Percentiles rank a stretch among this genome's conserved stretches.
Conservation (phyloP, 2,797 vertebrate species). For the Enteromius viviparus region DNA sequence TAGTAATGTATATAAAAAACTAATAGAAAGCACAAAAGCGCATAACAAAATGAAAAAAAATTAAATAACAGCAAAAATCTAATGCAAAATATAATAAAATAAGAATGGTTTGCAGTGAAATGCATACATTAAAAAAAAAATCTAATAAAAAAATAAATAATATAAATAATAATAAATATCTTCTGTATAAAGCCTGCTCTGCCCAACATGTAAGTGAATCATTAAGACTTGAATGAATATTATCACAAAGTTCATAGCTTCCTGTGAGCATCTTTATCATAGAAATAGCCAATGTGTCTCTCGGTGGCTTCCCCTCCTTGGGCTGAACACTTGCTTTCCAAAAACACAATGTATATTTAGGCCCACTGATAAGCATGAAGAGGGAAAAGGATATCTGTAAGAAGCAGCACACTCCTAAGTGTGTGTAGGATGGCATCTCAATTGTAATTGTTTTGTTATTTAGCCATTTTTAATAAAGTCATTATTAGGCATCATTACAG, state of each 20-base stretch:
- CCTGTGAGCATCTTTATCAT: slow-evolving; percentile 61
- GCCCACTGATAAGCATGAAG: slow-evolving; percentile 74
- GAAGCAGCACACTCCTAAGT: slow-evolving; percentile 62
- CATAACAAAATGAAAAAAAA: background rate
- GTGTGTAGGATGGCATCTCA: slow-evolving; percentile 72
- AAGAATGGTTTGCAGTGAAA: background rate
- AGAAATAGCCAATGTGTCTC: slow-evolving; percentile 62
- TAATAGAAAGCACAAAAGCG: background rate
- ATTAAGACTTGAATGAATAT: slow-evolving; percentile 19
- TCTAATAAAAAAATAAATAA: no score
- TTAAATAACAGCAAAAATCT: background rate
- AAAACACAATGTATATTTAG: slow-evolving; percentile 67
- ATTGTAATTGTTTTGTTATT: slow-evolving; percentile 6
- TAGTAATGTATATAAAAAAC: background rate
- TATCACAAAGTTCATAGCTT: slow-evolving; percentile 58
- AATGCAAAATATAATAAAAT: background rate
- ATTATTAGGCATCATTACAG: background rate
- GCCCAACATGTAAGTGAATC: background rate
- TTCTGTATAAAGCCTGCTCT: background rate
- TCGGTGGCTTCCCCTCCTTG: slow-evolving; percentile 68
- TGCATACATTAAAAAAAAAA: no score
- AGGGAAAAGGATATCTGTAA: slow-evolving; percentile 76
- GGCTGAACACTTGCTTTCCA: slow-evolving; percentile 64
- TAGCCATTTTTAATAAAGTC: background rate
- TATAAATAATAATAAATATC: background rate